These are phyloP conservation scores for Diorhabda elongata DNA, from an alignment of 1,140 invertebrate species.

Conservation along the genomic window DNA sequence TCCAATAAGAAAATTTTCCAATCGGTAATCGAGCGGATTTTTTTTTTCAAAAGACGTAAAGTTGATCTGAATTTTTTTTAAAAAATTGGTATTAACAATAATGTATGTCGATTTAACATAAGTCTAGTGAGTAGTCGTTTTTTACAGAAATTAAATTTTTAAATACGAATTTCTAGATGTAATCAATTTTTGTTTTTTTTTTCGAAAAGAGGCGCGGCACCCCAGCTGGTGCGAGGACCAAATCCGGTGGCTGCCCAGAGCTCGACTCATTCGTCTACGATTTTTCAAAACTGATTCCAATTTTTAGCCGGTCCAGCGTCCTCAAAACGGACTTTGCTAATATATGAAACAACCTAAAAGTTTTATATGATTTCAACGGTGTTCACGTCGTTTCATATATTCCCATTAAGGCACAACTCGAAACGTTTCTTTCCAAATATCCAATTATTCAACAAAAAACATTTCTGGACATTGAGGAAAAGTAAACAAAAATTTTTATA, in stretches of 20 bases:
- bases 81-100: slow-evolving; percentile 28
- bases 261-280: slow-evolving; percentile 38
- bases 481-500: no score
- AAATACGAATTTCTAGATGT: slow-evolving; percentile 39
- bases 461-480: no score
- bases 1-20: no score
- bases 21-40: no score
- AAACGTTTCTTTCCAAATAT: no score
- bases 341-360: no score
- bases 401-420: no score
- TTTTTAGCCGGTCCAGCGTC: slow-evolving; percentile 29
- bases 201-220: slow-evolving; percentile 39
- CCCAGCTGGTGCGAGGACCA: slow-evolving; percentile 48
- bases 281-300: slow-evolving; percentile 12
- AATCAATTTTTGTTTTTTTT: slow-evolving; percentile 25
- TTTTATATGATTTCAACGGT: no score
- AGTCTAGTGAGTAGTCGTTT: slow-evolving; percentile 44
- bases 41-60: no score
- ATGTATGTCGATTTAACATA: slow-evolving; percentile 39
- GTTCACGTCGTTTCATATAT: no score
- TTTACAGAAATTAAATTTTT: slow-evolving; percentile 33
- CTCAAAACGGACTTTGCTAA: slow-evolving; percentile 11
- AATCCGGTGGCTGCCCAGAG: slow-evolving; percentile 42
- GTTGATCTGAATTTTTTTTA: slow-evolving; percentile 14
- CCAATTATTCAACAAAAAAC: no score